A percentile compares a stretch with the other conserved stretches of the same genome.
phyloP scores from a whole-genome alignment of 1,140 invertebrate species.

The Linepithema humile region DNA sequence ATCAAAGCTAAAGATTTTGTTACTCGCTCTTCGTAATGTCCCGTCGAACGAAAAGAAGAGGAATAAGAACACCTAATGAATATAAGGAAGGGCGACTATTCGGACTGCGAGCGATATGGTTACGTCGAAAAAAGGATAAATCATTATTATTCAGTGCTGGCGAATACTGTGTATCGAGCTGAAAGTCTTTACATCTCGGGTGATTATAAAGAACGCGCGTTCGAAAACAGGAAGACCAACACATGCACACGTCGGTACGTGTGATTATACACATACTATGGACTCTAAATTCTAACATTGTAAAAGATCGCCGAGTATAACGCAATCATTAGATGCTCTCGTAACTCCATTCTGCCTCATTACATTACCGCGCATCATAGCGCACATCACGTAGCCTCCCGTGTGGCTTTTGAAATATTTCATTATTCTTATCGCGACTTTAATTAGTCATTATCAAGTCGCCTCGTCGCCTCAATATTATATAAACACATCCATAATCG shows the following conservation, averaged over 20 bases:
- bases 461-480: constrained; percentile 10
- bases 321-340: constrained; percentile 27
- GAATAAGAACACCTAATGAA: background rate
- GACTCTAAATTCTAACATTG: constrained; percentile 12
- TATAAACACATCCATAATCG: background rate
- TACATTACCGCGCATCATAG: constrained; percentile 35
- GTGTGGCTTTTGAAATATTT: constrained; percentile 12
- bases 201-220: background rate
- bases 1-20: constrained; percentile 21
- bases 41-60: background rate
- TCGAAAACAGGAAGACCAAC: constrained; percentile 35
- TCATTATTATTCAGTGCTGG: background rate
- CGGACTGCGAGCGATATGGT: background rate
- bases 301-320: constrained; percentile 27
- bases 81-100: background rate
- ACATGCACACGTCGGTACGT: background rate
- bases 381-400: background rate
- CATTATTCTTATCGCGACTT: constrained; percentile 43
- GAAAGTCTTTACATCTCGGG: background rate
- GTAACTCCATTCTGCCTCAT: constrained; percentile 32
- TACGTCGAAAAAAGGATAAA: background rate
- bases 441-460: constrained; percentile 35
- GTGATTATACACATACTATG: constrained; percentile 11
- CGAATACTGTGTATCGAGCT: background rate
- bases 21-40: background rate